Conservation (phyloP, 2,888 invertebrate species). For the Cotesia congregata region DNA sequence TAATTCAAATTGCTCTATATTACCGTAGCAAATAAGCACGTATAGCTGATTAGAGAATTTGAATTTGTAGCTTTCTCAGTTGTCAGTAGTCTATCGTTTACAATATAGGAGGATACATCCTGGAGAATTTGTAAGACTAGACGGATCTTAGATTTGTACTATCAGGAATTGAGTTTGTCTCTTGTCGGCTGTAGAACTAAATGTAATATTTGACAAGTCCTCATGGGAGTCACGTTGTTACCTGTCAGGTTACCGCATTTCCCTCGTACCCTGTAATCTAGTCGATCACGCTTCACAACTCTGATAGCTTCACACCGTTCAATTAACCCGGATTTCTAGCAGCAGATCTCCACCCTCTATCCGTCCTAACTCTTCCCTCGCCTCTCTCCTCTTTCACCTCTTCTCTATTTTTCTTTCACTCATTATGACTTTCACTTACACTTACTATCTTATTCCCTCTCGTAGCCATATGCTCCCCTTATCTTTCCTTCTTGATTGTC, state of each 20-base stretch:
- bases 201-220: slow-evolving; percentile 29
- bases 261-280: slow-evolving; percentile 33
- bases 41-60: background rate
- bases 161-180: slow-evolving; percentile 1
- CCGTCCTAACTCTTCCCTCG: background rate
- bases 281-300: slow-evolving; percentile 35
- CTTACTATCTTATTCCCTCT: background rate
- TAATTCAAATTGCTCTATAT: slow-evolving; percentile 5
- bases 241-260: slow-evolving; percentile 20
- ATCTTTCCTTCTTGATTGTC: background rate
- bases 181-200: background rate
- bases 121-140: background rate
- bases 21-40: background rate
- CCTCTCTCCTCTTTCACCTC: background rate
- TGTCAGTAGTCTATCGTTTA: no score
- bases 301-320: slow-evolving; percentile 39
- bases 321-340: slow-evolving; percentile 35
- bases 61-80: background rate
- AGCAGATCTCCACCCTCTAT: slow-evolving; percentile 6
- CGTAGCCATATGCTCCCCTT: background rate
- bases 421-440: background rate
- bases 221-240: slow-evolving; percentile 34
- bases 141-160: background rate
- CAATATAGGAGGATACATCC: no score
- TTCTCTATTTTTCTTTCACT: background rate